These are phyloP conservation scores for Lepeophtheirus nordmannii DNA, from an alignment of 2,888 invertebrate genomes.

Conservation along the genomic window DNA sequence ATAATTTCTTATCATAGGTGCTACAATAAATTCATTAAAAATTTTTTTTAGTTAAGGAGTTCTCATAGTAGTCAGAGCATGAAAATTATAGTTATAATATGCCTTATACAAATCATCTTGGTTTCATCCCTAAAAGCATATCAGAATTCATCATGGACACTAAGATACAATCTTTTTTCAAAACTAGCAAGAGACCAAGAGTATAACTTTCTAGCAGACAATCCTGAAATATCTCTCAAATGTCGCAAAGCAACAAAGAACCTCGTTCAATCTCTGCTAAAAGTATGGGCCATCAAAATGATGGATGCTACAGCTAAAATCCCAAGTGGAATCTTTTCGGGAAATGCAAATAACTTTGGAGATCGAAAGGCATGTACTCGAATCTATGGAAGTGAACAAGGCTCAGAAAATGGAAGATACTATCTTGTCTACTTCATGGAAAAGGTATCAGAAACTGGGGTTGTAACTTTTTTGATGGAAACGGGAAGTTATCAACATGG, in stretches of 20 bases:
- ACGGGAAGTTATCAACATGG: background rate
- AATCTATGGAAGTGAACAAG: background rate
- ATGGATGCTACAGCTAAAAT: constrained; percentile 4
- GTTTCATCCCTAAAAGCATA: no score
- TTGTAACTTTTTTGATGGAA: background rate
- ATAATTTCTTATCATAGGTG: no score
- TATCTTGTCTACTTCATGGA: background rate
- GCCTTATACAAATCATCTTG: no score
- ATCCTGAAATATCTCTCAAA: background rate
- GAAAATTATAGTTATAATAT: no score
- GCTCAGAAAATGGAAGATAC: background rate
- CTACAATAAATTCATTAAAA: no score
- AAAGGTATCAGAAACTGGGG: background rate
- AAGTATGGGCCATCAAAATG: background rate
- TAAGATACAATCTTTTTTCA: background rate
- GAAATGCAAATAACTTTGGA: background rate
- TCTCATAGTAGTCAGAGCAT: no score
- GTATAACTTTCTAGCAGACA: background rate
- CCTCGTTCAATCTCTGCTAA: background rate
- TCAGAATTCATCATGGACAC: no score
- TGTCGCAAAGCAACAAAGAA: background rate
- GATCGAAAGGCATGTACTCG: background rate
- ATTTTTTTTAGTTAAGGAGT: no score
- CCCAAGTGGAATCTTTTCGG: background rate
- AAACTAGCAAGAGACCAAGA: background rate